Evolutionary conservation across 2,888 invertebrate genomes (phyloP), one percentile per base, ranked within the genome.

Genomic region (Drosophila niveifrons): DNA sequence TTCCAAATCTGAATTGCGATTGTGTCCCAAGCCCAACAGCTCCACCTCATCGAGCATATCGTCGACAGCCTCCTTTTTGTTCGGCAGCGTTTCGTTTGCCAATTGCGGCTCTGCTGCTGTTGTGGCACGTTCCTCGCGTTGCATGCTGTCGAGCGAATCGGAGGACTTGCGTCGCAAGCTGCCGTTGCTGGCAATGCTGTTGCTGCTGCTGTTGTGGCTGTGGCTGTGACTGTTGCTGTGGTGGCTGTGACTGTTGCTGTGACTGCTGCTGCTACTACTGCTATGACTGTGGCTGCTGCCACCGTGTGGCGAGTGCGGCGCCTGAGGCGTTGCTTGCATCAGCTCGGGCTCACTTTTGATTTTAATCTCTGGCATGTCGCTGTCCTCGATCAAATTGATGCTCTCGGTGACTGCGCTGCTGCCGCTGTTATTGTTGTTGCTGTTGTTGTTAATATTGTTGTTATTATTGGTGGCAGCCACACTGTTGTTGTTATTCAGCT

Each of bases 351-450:
- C 91, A 66, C 90, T 90, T 79, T 91, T 91, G 51, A 92, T 91
- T 65, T 91, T 90, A 23, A 91, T 86, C 50, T 91, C 88, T 9
- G 85, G 64, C 88, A 90, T 88, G 6, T 83, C 88, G 50, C 77
- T 69, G 51, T 88, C 90, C 69, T 89, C 91, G 13, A 90, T 82
- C 70, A 94, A 94, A 52, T 94, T 94, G 93, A 90, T 90, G 66
- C 90, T 81, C 53, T 82, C 88, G 18, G 79, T 53, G 48, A 72
- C 77, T 46, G 63, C 72, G 34, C 48, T 72, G 52, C 72, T 71
- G 41, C 48, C 68, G 44, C 74, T 77, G 57, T 79, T 91, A 74
- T 91, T 92, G 73, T 90, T 91, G 70, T 91, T 92, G 77, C 90
- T 76, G 59, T 81, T 80, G 55, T 83, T 82, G 67, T 84, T 75